Evolutionary conservation across 2,888 invertebrate species (phyloP).

Genomic region (Catotricha subobsoleta): DNA sequence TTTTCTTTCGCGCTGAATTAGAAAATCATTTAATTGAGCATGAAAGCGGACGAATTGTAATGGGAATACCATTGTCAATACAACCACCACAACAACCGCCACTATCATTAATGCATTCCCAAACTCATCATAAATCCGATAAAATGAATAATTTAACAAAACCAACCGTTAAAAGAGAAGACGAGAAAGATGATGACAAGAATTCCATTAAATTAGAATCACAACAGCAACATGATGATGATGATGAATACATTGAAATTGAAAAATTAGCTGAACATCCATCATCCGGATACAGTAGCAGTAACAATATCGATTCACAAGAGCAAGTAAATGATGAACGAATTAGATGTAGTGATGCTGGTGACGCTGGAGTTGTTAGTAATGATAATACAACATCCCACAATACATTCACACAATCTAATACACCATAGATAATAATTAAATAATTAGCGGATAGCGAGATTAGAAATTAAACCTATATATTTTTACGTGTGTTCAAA

Average conservation of each 20-base stretch:
- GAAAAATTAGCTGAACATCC: conserved; percentile 17
- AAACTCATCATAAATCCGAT: no score
- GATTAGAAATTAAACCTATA: no score
- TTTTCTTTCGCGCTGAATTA: conserved; percentile 79
- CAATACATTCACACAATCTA: no score
- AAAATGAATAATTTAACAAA: no score
- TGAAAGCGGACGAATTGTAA: conserved; percentile 19
- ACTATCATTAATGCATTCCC: not conserved
- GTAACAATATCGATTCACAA: not conserved
- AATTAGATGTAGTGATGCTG: no score
- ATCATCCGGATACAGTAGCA: no score
- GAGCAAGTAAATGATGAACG: not conserved
- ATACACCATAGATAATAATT: no score
- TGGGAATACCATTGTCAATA: not conserved
- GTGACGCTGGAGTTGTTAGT: no score
- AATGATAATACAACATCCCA: no score
- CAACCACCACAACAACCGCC: no score
- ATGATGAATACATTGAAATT: conserved; percentile 30
- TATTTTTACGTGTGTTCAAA: no score
- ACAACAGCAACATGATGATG: conserved; percentile 17
- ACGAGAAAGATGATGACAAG: not conserved
- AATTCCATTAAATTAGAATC: not conserved
- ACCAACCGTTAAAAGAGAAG: conserved; percentile 1
- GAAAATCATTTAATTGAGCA: conserved; percentile 64
- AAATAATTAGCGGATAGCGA: no score